phyloP scores from a whole-genome alignment of 1,140 invertebrate species.

The Drosophila sulfurigaster region DNA sequence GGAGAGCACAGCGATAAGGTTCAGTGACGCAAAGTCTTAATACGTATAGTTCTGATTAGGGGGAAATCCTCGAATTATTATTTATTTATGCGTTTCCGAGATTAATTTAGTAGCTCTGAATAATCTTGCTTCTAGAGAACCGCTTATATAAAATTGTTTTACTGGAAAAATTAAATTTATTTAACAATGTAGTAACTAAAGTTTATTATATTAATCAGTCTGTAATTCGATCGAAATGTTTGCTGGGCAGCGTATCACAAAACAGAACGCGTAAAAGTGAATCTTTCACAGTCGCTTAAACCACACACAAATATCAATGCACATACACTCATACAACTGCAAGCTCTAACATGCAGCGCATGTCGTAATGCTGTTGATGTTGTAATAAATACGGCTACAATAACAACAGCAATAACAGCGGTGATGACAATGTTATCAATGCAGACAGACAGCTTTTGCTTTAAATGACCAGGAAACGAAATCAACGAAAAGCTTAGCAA shows the following conservation, averaged over 20 bases:
- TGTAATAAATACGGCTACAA: constrained; percentile 62
- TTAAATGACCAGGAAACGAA: constrained; percentile 65
- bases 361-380: constrained; percentile 78
- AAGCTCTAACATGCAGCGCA: constrained; percentile 61
- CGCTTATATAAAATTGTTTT: not conserved
- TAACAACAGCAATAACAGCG: constrained; percentile 38
- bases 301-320: constrained; percentile 23
- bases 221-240: constrained; percentile 36
- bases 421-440: constrained; percentile 61
- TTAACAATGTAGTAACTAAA: no score
- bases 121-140: not conserved
- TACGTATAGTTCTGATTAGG: constrained; percentile 8
- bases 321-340: constrained; percentile 49
- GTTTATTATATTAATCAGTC: no score
- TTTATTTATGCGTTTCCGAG: not conserved
- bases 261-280: constrained; percentile 69
- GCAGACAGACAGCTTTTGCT: constrained; percentile 40
- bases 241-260: constrained; percentile 34
- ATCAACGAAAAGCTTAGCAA: constrained; percentile 60
- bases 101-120: not conserved
- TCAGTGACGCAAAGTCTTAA: constrained; percentile 34
- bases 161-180: not conserved
- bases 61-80: constrained; percentile 8
- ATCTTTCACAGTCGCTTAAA: constrained; percentile 51
- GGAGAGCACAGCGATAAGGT: constrained; percentile 9